Evolutionary conservation across 2,113 vertebrate genomes (phyloP).

Genomic region (Sebastes fasciatus): DNA sequence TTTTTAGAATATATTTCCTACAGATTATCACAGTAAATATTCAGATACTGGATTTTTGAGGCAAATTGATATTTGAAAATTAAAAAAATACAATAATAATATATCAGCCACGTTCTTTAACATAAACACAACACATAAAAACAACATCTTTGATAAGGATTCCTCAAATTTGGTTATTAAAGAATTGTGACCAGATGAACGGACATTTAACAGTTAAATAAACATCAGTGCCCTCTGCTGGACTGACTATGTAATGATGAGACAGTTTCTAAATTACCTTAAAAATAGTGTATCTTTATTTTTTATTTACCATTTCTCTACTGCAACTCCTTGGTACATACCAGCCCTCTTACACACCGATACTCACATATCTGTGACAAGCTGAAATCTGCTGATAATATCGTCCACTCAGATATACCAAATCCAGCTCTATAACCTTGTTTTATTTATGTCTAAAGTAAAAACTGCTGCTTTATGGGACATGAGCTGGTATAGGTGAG

Average conservation of each 20-base stretch:
- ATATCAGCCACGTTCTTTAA: background rate
- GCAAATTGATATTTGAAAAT: background rate
- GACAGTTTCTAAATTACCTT: background rate
- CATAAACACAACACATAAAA: background rate
- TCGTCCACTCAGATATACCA: too few species aligned
- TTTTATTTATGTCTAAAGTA: background rate
- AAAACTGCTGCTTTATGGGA: background rate
- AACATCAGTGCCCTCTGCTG: constrained; percentile 32
- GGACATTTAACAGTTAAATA: background rate
- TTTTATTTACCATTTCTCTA: background rate
- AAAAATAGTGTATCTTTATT: background rate
- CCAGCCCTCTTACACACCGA: too few species aligned
- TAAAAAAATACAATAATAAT: background rate
- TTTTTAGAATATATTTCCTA: background rate
- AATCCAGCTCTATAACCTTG: background rate
- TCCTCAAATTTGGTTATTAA: background rate
- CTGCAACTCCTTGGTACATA: too few species aligned
- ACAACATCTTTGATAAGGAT: background rate
- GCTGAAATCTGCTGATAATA: background rate
- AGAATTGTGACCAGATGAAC: background rate
- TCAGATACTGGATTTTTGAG: background rate
- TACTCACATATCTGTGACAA: background rate
- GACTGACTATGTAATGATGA: background rate
- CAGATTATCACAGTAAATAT: constrained; percentile 2
- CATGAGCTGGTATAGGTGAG: background rate